Percentiles rank a stretch among this genome's conserved stretches.
These are phyloP conservation scores for Micoletzkya japonica DNA, from an alignment of 2,888 invertebrate species.

Conservation along the genomic window DNA sequence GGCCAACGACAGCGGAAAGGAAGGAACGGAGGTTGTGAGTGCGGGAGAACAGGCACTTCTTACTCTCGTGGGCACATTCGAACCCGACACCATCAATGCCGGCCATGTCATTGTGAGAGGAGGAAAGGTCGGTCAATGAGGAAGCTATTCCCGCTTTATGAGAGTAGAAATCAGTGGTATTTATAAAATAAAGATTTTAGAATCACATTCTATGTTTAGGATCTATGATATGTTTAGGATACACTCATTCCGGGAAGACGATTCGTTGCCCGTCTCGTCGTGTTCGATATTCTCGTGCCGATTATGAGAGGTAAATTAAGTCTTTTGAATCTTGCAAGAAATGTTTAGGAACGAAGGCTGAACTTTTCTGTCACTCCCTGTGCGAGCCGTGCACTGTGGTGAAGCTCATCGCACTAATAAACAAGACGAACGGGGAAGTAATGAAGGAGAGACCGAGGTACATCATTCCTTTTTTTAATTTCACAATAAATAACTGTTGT, in stretches of 20 bases:
- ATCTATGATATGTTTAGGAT: constrained; percentile 37
- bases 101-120: constrained; percentile 84
- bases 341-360: constrained; percentile 67
- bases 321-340: not conserved
- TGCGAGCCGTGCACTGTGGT: constrained; percentile 86
- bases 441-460: constrained; percentile 84
- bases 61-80: constrained; percentile 70
- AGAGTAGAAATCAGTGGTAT: not conserved
- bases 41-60: constrained; percentile 74
- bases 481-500: no score
- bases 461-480: not conserved
- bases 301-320: constrained; percentile 64
- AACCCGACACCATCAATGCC: constrained; percentile 73
- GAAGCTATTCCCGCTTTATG: not conserved
- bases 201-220: not conserved
- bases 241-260: constrained; percentile 65
- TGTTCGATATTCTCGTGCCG: constrained; percentile 81
- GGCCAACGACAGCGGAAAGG: constrained; percentile 19
- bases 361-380: constrained; percentile 88
- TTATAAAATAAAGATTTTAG: not conserved
- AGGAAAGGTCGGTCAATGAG: constrained; percentile 37
- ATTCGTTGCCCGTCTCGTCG: constrained; percentile 86
- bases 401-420: constrained; percentile 82
- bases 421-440: constrained; percentile 88
- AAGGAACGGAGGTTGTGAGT: constrained; percentile 1